phyloP scores from a whole-genome alignment of 1,140 invertebrate genomes.

The Manduca sexta region DNA sequence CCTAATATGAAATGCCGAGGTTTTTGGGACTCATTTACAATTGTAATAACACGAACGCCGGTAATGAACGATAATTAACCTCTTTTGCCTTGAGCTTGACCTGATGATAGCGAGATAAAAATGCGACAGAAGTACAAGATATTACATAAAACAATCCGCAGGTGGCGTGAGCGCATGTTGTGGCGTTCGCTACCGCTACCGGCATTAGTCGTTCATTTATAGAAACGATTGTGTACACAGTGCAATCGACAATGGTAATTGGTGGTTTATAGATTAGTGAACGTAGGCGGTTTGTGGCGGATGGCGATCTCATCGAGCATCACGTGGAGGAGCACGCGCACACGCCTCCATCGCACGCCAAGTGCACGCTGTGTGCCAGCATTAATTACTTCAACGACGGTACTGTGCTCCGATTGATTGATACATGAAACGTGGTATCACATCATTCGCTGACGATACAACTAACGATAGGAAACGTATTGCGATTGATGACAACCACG shows the following conservation, averaged over 20 bases:
- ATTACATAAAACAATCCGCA: too few relatives aligned
- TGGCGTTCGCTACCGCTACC: too few relatives aligned
- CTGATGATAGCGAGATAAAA: conserved; percentile 25
- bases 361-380: conserved; percentile 15
- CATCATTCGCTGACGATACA: too few relatives aligned
- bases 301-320: conserved; percentile 1
- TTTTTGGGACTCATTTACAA: not conserved
- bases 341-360: conserved; percentile 11
- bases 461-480: too few relatives aligned
- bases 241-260: too few relatives aligned
- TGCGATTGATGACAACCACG: too few relatives aligned
- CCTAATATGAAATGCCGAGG: not conserved
- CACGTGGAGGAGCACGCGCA: conserved; percentile 17
- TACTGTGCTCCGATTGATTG: conserved; percentile 11
- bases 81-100: conserved; percentile 51
- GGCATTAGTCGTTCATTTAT: too few relatives aligned
- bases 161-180: too few relatives aligned
- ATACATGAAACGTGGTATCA: not conserved
- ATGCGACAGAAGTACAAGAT: conserved; percentile 14
- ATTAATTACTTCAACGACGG: conserved; percentile 17
- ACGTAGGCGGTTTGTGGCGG: not conserved
- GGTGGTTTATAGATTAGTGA: not conserved
- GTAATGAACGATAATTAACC: not conserved
- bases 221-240: too few relatives aligned
- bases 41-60: too few relatives aligned